phyloP scores from a whole-genome alignment of 2,888 invertebrate species.

The Drosophila niveifrons region DNA sequence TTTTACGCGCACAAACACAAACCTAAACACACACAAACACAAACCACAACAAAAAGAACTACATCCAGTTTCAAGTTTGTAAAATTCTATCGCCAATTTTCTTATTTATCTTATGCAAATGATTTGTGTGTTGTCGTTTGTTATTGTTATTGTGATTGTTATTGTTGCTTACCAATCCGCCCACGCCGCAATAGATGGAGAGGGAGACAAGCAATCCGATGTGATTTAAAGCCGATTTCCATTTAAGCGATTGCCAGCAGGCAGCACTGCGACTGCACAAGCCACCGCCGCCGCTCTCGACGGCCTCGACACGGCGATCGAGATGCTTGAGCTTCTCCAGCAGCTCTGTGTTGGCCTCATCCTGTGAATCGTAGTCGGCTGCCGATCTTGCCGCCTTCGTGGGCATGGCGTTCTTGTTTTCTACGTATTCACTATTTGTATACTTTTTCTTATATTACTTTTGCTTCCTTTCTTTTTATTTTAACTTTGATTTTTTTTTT shows the following conservation, averaged over 20 bases:
- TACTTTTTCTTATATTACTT: not conserved
- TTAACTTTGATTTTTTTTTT: not conserved
- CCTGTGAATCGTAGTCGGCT: slow-evolving; percentile 81
- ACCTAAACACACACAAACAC: slow-evolving; percentile 15
- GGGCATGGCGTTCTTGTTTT: slow-evolving; percentile 42
- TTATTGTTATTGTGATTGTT: too few relatives aligned
- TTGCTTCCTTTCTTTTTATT: not conserved
- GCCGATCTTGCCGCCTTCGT: slow-evolving; percentile 49
- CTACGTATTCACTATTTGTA: slow-evolving; percentile 6
- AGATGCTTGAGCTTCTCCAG: slow-evolving; percentile 84
- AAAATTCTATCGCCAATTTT: slow-evolving; percentile 1
- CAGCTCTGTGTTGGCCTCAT: slow-evolving; percentile 84
- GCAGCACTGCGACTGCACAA: slow-evolving; percentile 83
- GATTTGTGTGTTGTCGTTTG: slow-evolving; percentile 16
- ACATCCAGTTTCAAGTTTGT: slow-evolving; percentile 21
- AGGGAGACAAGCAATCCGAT: slow-evolving; percentile 91
- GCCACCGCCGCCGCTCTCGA: slow-evolving; percentile 81
- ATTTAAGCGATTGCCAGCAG: slow-evolving; percentile 86
- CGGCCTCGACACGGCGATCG: slow-evolving; percentile 82
- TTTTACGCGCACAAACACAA: slow-evolving; percentile 22
- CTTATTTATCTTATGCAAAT: slow-evolving; percentile 21
- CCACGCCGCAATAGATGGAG: slow-evolving; percentile 91
- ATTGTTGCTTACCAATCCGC: slow-evolving; percentile 89
- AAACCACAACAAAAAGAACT: slow-evolving; percentile 18
- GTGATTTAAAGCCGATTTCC: slow-evolving; percentile 90